Evolutionary conservation across 92 coral and sea anemone genomes (phyloP).

Genomic region (Scolanthus callimorphus): DNA sequence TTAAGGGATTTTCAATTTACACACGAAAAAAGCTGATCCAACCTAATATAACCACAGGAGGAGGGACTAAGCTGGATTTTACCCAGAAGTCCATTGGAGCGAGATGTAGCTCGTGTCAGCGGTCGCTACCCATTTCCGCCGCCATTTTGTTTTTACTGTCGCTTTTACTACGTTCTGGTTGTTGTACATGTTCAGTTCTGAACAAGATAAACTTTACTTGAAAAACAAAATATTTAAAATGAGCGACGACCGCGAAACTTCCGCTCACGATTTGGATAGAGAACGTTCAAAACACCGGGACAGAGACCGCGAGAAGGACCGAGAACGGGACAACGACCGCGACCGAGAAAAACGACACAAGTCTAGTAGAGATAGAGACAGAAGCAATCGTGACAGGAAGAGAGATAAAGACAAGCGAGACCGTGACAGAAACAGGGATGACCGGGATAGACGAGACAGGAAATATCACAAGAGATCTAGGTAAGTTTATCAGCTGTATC

Average conservation of each 20-base stretch:
- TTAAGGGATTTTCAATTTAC: no score
- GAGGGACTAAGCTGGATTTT: no score
- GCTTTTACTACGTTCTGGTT: no score
- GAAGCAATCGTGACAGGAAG: constrained; percentile 58
- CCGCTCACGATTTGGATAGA: no score
- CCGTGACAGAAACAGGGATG: neutral
- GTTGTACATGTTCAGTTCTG: neutral
- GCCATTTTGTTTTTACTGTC: no score
- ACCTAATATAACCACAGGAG: no score
- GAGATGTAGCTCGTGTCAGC: no score
- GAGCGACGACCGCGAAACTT: no score
- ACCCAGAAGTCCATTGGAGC: no score
- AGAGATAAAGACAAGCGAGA: constrained; percentile 63
- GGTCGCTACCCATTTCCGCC: no score
- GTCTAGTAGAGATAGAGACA: constrained; percentile 29
- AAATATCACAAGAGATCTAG: constrained; percentile 78
- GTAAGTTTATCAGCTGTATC: neutral
- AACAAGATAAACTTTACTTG: neutral
- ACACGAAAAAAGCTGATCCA: no score
- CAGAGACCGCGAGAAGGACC: constrained; percentile 46
- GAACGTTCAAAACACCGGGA: constrained; percentile 50
- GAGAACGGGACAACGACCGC: constrained; percentile 57
- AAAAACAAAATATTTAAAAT: no score
- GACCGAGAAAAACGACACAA: constrained; percentile 53
- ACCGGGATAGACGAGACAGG: constrained; percentile 34